Percentiles rank a stretch among this genome's conserved stretches.
Conservation (phyloP, 1,140 invertebrate species). For the Aphidius ervi region DNA sequence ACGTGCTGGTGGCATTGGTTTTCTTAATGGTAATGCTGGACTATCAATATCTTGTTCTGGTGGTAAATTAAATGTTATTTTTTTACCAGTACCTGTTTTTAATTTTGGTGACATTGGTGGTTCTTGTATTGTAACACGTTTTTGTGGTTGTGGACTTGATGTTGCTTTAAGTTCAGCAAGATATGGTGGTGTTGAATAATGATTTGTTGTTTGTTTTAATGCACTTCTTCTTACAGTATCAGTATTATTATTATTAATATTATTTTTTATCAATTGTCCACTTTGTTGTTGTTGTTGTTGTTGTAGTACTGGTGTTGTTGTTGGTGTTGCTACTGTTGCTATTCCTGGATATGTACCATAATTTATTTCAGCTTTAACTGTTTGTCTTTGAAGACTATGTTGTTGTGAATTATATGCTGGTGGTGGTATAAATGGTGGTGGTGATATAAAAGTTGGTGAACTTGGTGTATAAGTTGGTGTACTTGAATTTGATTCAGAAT, state of each 20-base stretch:
- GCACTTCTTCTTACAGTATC: conserved; percentile 48
- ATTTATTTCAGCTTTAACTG: conserved; percentile 34
- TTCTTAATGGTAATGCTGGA: conserved; percentile 48
- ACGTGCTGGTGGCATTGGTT: conserved; percentile 64
- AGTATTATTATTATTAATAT: conserved; percentile 42
- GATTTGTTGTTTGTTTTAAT: conserved; percentile 41
- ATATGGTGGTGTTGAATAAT: conserved; percentile 47
- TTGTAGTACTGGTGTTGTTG: conserved; percentile 15
- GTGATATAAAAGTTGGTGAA: conserved; percentile 38
- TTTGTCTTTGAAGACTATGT: conserved; percentile 35
- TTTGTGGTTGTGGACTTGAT: conserved; percentile 50
- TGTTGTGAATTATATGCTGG: conserved; percentile 44
- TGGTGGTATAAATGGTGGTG: conserved; percentile 52
- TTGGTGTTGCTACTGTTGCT: no score
- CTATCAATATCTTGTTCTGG: conserved; percentile 50
- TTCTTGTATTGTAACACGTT: conserved; percentile 54
- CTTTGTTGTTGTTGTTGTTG: no score
- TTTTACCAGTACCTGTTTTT: conserved; percentile 49
- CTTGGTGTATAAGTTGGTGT: conserved; percentile 37
- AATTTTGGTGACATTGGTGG: conserved; percentile 50
- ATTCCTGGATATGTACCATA: conserved; percentile 28
- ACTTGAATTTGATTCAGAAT: conserved; percentile 37
- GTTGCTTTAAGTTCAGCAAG: conserved; percentile 47
- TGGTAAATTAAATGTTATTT: conserved; percentile 55
- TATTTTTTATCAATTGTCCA: conserved; percentile 31